Evolutionary conservation across 1,140 invertebrate genomes (phyloP).

Genomic region (Grapholita molesta): DNA sequence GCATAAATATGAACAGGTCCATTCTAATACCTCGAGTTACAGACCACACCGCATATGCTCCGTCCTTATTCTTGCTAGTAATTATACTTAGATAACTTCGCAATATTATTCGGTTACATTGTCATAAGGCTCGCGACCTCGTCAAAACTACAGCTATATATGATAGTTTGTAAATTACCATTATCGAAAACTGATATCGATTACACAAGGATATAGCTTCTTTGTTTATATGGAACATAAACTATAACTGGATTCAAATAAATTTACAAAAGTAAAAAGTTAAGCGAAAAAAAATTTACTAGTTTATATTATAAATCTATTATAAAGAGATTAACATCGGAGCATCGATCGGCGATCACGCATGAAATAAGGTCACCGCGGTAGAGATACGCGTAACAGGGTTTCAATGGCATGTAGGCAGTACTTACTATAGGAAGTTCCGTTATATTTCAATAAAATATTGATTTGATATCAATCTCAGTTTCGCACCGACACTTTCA

Average conservation of each 20-base stretch:
- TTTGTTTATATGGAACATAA: too few species aligned
- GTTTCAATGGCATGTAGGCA: not conserved
- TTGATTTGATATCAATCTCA: not conserved
- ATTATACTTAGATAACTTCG: too few species aligned
- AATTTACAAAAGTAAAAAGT: not conserved
- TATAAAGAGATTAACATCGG: not conserved
- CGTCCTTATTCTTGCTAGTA: too few species aligned
- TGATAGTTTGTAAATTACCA: too few species aligned
- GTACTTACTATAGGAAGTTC: not conserved
- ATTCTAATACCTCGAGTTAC: not conserved
- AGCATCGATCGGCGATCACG: not conserved
- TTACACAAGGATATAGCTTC: too few species aligned
- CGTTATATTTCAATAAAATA: not conserved
- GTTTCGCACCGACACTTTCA: not conserved
- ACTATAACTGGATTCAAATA: too few species aligned
- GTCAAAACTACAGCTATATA: too few species aligned
- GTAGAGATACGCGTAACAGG: not conserved
- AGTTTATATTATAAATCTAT: not conserved
- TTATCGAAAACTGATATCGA: too few species aligned
- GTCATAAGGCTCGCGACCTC: too few species aligned
- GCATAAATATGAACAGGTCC: slow-evolving; percentile 36
- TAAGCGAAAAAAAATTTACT: not conserved
- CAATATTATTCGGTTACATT: too few species aligned
- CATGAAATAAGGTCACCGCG: not conserved
- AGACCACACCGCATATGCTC: not conserved